phyloP scores from a whole-genome alignment of 2,797 vertebrate genomes.

The Poeciliopsis gracilis region DNA sequence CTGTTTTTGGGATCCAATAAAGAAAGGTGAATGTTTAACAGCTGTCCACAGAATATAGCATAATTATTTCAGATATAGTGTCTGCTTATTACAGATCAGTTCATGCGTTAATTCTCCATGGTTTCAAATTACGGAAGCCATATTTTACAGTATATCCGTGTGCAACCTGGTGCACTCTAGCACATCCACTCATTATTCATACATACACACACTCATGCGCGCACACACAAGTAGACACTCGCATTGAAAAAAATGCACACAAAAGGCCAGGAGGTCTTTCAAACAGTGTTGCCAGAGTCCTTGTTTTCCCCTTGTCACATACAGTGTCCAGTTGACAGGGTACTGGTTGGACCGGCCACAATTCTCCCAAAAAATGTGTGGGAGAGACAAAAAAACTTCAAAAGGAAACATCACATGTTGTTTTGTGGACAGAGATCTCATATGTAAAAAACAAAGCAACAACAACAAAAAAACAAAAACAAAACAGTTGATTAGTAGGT shows the following conservation, averaged over 20 bases:
- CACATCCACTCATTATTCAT: conserved; percentile 56
- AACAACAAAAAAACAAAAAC: neutral
- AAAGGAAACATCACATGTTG: conserved; percentile 15
- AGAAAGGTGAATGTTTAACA: conserved; percentile 75
- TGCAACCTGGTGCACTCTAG: conserved; percentile 69
- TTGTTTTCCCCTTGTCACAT: conserved; percentile 57
- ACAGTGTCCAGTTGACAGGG: conserved; percentile 51
- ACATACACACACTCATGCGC: conserved; percentile 55
- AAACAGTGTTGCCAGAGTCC: conserved; percentile 67
- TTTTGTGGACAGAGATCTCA: conserved; percentile 45
- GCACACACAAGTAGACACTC: conserved; percentile 55
- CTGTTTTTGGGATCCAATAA: conserved; percentile 68
- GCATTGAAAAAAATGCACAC: conserved; percentile 60
- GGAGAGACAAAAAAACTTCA: conserved; percentile 44
- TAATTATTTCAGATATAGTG: conserved; percentile 82
- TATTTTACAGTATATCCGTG: conserved; percentile 83
- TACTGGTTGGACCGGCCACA: conserved; percentile 63
- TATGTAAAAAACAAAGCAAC: conserved; percentile 39
- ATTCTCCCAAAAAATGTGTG: conserved; percentile 60
- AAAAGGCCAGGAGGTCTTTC: conserved; percentile 77
- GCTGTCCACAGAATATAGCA: conserved; percentile 82
- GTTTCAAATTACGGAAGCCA: conserved; percentile 78
- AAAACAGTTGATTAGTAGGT: conserved; percentile 60
- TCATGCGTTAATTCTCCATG: conserved; percentile 81
- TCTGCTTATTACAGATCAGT: conserved; percentile 80